A percentile compares a stretch with the other conserved stretches of the same genome.
Conservation (phyloP, 2,888 invertebrate genomes). For the Petrolisthes cinctipes region DNA sequence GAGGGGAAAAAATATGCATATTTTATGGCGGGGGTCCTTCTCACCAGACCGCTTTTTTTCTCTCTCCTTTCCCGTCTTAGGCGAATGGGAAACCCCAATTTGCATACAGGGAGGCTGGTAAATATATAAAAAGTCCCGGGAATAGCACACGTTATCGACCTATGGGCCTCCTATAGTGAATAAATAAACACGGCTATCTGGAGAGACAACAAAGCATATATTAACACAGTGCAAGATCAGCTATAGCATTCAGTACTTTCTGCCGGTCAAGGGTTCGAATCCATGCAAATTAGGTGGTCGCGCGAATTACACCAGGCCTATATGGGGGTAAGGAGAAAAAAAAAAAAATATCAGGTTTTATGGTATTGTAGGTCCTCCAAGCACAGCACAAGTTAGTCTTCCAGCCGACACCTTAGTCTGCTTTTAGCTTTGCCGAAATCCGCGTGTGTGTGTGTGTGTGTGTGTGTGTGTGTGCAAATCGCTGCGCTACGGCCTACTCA, state of each 20-base stretch:
- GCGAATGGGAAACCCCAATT: conserved; percentile 10
- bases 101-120: conserved; percentile 11
- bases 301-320: conserved; percentile 47
- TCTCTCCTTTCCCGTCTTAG: conserved; percentile 12
- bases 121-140: no score
- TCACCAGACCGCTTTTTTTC: not conserved
- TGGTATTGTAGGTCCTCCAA: conserved; percentile 39
- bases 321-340: not conserved
- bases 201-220: no score
- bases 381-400: not conserved
- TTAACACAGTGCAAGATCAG: no score
- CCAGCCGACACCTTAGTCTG: conserved; percentile 32
- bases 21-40: conserved; percentile 11
- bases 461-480: conserved; percentile 23
- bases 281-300: conserved; percentile 58
- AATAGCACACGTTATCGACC: no score
- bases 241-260: not conserved
- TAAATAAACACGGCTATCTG: no score
- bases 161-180: no score
- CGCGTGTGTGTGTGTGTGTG: conserved; percentile 4
- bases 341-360: conserved; percentile 42
- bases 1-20: conserved; percentile 1
- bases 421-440: conserved; percentile 32
- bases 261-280: not conserved
- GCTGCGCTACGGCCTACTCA: conserved; percentile 16